These are phyloP conservation scores for Chironomus riparius DNA, from an alignment of 2,888 invertebrate genomes.

Conservation along the genomic window DNA sequence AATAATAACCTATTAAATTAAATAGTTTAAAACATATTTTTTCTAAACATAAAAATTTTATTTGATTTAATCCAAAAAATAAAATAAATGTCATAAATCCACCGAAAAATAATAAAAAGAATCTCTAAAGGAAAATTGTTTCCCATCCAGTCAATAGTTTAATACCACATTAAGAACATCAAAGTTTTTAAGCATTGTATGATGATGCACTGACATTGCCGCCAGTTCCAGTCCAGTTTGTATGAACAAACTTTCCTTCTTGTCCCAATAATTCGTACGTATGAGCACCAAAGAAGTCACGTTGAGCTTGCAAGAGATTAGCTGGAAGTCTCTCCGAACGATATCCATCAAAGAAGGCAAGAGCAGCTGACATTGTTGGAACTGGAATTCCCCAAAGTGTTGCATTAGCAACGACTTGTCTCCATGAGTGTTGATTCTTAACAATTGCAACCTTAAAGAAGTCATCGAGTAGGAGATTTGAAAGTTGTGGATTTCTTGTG, in stretches of 20 bases:
- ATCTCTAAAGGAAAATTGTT: no score
- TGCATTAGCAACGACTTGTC: constrained; percentile 67
- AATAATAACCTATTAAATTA: no score
- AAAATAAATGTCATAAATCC: no score
- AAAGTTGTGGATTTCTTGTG: constrained; percentile 74
- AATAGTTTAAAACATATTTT: no score
- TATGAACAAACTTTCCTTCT: constrained; percentile 88
- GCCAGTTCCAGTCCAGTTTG: constrained; percentile 99
- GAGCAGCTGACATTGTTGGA: constrained; percentile 85
- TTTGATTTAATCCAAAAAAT: no score
- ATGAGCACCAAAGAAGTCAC: constrained; percentile 98
- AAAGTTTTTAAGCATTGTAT: constrained; percentile 57
- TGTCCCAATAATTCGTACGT: constrained; percentile 84
- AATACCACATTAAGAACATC: not conserved
- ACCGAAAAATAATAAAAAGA: no score
- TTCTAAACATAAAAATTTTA: no score
- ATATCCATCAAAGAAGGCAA: constrained; percentile 97
- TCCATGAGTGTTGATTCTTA: constrained; percentile 73
- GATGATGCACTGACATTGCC: constrained; percentile 92
- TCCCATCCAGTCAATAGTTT: no score
- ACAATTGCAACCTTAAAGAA: constrained; percentile 84
- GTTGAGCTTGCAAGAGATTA: constrained; percentile 91
- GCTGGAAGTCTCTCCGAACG: constrained; percentile 80
- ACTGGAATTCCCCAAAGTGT: constrained; percentile 80
- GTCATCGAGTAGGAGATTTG: constrained; percentile 82